These are phyloP conservation scores for Martes martes DNA, from an alignment of 2,113 vertebrate species.

Conservation along the genomic window DNA sequence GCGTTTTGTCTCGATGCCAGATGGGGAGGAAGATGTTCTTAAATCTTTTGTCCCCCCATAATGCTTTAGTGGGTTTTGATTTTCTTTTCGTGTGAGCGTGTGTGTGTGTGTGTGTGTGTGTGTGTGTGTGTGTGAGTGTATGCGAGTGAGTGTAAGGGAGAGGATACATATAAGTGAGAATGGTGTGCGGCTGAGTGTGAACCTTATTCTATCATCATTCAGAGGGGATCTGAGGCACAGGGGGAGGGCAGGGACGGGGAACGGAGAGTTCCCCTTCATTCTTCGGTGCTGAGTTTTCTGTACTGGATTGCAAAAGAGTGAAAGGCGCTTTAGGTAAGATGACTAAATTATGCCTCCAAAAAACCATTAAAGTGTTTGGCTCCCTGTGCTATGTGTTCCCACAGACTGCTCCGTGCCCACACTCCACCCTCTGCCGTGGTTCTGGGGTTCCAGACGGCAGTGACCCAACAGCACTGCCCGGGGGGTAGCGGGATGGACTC, in stretches of 20 bases:
- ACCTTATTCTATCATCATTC: neutral
- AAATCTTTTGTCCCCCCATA: neutral
- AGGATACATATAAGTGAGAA: neutral
- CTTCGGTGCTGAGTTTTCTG: conserved; percentile 64
- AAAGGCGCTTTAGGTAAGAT: conserved; percentile 25
- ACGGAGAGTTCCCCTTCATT: neutral
- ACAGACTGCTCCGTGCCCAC: neutral
- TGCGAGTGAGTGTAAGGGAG: rapidly evolving
- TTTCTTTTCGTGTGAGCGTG: neutral
- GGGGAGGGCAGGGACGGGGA: neutral
- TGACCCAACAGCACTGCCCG: rapidly evolving
- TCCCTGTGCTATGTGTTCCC: neutral
- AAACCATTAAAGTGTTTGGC: neutral
- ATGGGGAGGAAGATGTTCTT: conserved; percentile 22
- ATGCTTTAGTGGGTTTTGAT: conserved; percentile 50
- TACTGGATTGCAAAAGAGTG: neutral
- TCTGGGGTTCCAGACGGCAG: neutral
- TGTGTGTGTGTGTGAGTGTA: too few relatives aligned
- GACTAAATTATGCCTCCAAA: conserved; percentile 48
- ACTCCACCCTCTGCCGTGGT: rapidly evolving
- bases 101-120: neutral
- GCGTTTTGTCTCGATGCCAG: neutral
- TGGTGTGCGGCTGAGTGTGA: neutral
- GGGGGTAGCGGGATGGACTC: neutral
- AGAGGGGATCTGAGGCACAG: neutral